Conservation (phyloP, 2,797 vertebrate species). For the Prionace glauca region DNA sequence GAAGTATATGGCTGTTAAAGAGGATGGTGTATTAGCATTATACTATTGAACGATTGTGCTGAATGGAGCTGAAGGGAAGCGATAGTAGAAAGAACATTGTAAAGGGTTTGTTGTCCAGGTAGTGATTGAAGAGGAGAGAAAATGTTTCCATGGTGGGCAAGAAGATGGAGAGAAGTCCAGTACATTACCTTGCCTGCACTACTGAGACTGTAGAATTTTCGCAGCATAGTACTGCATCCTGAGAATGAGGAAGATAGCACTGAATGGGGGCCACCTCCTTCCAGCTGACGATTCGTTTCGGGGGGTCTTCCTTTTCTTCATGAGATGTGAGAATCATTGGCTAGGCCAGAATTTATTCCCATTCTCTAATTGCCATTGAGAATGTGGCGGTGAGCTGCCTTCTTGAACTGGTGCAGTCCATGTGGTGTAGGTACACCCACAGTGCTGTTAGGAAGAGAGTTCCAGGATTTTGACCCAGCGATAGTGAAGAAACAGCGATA, state of each 20-base stretch:
- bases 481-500: no score
- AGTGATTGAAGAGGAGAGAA: background rate
- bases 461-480: no score
- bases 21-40: background rate
- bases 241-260: background rate
- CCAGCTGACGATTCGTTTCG: background rate
- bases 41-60: background rate
- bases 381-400: no score
- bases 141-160: background rate
- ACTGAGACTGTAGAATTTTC: background rate
- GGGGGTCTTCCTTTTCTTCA: no score
- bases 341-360: no score
- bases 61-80: background rate
- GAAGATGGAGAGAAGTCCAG: background rate
- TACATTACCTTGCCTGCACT: no score
- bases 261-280: background rate
- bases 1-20: background rate
- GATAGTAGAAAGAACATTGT: background rate
- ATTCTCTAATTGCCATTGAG: no score
- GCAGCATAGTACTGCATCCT: background rate
- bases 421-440: no score
- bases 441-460: no score
- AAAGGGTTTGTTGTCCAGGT: background rate
- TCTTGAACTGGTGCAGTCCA: no score
- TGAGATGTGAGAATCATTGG: no score